Evolutionary conservation across 2,888 invertebrate genomes (phyloP).

Genomic region (Tuberolachnus salignus): DNA sequence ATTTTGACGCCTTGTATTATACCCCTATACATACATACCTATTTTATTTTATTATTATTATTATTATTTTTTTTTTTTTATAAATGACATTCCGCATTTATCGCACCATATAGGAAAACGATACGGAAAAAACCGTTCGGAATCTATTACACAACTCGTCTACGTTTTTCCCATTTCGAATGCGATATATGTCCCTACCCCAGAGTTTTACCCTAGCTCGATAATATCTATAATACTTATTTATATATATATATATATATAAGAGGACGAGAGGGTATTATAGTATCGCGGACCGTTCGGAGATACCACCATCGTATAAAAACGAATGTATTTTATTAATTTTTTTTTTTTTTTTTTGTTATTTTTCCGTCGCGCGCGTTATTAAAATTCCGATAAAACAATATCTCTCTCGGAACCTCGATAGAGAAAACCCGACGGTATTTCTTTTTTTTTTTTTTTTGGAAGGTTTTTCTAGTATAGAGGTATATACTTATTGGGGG

Average conservation of each 20-base stretch:
- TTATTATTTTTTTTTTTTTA: too few species aligned
- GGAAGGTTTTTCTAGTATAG: too few species aligned
- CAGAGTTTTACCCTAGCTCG: too few species aligned
- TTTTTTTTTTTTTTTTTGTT: neutral
- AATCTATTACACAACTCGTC: slow-evolving; percentile 5
- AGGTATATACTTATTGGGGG: too few species aligned
- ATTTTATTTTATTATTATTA: too few species aligned
- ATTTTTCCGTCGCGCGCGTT: neutral
- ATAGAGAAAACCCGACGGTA: neutral
- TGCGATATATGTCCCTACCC: too few species aligned
- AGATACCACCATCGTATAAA: neutral
- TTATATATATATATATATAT: too few species aligned
- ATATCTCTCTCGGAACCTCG: neutral
- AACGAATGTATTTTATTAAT: neutral
- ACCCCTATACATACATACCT: too few species aligned
- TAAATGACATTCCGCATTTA: neutral
- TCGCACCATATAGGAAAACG: neutral
- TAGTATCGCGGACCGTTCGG: too few species aligned
- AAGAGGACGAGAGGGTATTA: too few species aligned
- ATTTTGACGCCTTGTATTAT: slow-evolving; percentile 15
- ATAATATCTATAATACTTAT: too few species aligned
- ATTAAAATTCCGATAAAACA: slow-evolving; percentile 3
- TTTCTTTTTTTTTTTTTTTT: neutral
- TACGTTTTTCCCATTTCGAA: neutral
- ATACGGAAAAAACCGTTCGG: neutral